phyloP scores from a whole-genome alignment of 2,888 invertebrate genomes.

The Chaetogeoica ovagalla region DNA sequence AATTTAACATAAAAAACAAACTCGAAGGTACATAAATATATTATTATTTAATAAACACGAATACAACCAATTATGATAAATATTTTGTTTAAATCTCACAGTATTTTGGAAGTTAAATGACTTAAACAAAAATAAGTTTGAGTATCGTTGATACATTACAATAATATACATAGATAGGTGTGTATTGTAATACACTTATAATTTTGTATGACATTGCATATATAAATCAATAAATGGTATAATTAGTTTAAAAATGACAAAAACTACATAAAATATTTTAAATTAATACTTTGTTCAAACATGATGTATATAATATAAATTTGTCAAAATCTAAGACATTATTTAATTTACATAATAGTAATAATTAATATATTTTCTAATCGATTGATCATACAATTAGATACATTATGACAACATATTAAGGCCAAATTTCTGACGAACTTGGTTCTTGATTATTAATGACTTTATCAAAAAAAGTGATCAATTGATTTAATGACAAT shows the following conservation, averaged over 20 bases:
- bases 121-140: conserved; percentile 12
- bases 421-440: conserved; percentile 47
- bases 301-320: conserved; percentile 18
- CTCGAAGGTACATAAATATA: neutral
- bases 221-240: neutral
- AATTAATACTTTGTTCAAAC: conserved; percentile 23
- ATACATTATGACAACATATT: neutral
- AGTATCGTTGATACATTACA: neutral
- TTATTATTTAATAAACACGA: neutral
- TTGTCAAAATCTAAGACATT: neutral
- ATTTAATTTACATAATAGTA: neutral
- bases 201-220: neutral
- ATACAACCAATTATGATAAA: conserved; percentile 1
- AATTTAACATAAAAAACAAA: conserved; percentile 10
- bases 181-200: neutral
- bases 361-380: conserved; percentile 16
- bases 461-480: conserved; percentile 85
- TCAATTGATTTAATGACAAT: conserved; percentile 86
- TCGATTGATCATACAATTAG: conserved; percentile 2
- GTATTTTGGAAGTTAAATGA: neutral
- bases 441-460: conserved; percentile 58
- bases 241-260: conserved; percentile 5
- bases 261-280: neutral
- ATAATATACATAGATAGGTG: neutral
- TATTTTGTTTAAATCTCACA: neutral